Evolutionary conservation across 2,888 invertebrate genomes (phyloP), one percentile per base, ranked within the genome.

Genomic region (Calameuta idolon): DNA sequence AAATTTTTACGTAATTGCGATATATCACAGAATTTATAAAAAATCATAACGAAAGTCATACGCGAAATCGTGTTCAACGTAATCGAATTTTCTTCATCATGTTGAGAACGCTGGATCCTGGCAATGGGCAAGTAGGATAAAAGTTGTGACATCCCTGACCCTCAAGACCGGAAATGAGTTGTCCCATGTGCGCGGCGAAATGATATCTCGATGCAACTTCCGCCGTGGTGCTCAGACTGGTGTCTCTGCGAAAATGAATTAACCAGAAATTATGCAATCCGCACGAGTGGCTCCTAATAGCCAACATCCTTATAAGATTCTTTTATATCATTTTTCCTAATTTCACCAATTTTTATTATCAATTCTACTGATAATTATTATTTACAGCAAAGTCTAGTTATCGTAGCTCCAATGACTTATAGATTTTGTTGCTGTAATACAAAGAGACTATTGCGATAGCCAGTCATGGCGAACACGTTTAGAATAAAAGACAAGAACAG

Each of bases 161-260:
- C 87, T 94, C 94, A 74, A 95, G 91, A 34, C 94, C 94, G 74
- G 94, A 93, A 80, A 95, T 94, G 82, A 95, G 91, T 90, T 95
- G 94, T 79, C 94, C 95, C 94, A 95, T 95, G 89, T 95, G 95
- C 34, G 94, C 94, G 12, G 94, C 95, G 87, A 94, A 94, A 88
- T 94, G 94, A 87, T 94, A 94, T 85, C 93, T 93, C 68, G 94
- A 94, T 0, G 94, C 93, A 79, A 94, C 92, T 91, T 94, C 94
- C 30, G 94, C 94, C 83, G 94, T 93, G 40, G 93, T 93, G 81
- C 93, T 93, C 83, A 95, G 92, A 78, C 94, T 94, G 37, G 94
- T 94, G 84, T 94, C 94, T 85, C 95, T 95, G 91, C 15, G 87
- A 86, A 83, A 77, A 71, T 69, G 75, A 76, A 79, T 55, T 55